phyloP scores from a whole-genome alignment of 2,113 vertebrate genomes.

The Aldabrachelys gigantea region DNA sequence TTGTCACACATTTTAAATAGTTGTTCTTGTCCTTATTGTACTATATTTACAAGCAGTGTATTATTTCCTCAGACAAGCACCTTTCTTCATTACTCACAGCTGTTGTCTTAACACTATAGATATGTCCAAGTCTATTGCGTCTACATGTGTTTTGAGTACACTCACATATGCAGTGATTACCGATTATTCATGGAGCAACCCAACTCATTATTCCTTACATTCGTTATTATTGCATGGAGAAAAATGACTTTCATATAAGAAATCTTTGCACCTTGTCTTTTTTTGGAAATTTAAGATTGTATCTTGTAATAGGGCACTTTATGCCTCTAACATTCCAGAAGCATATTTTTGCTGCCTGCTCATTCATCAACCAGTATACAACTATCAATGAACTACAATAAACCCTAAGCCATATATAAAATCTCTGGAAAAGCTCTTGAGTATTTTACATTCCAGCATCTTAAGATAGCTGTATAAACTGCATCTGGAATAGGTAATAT shows the following conservation, averaged over 20 bases:
- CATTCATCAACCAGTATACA: not conserved
- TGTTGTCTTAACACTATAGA: not conserved
- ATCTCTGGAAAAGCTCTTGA: not conserved
- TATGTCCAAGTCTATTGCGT: not conserved
- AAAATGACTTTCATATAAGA: not conserved
- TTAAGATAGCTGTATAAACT: not conserved
- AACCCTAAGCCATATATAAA: not conserved
- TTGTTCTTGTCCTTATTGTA: not conserved
- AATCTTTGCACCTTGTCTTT: not conserved
- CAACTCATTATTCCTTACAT: not conserved
- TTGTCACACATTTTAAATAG: not conserved
- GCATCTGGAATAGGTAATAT: not conserved
- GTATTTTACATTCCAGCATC: not conserved
- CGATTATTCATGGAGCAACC: not conserved
- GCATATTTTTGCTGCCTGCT: not conserved
- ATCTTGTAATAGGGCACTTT: not conserved
- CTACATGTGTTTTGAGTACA: not conserved
- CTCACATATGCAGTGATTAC: not conserved
- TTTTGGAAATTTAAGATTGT: not conserved
- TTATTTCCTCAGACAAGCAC: not conserved
- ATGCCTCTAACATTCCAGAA: not conserved
- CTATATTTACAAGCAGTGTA: not conserved
- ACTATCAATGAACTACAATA: not conserved
- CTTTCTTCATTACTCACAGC: not conserved
- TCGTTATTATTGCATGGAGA: not conserved